These are phyloP conservation scores for Aspidoscelis tigris DNA, from an alignment of 2,113 vertebrate genomes.

Conservation along the genomic window DNA sequence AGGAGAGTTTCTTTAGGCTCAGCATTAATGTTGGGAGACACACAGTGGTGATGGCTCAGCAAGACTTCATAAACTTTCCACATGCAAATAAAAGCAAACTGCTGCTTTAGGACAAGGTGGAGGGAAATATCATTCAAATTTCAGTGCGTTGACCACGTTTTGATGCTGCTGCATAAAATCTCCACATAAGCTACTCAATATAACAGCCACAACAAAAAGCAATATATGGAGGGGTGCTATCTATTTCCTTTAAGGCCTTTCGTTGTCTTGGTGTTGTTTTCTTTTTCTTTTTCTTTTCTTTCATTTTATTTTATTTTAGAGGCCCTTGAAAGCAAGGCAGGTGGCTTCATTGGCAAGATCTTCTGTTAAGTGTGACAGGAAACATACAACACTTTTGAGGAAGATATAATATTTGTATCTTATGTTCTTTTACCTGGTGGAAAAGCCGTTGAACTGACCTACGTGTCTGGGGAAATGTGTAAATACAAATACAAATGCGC, in stretches of 20 bases:
- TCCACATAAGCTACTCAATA: background rate
- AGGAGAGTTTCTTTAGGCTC: background rate
- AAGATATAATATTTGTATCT: background rate
- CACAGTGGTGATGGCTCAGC: background rate
- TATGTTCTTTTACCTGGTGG: background rate
- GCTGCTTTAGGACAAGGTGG: background rate
- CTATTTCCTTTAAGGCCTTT: background rate
- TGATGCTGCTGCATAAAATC: background rate
- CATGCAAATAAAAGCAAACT: slow-evolving; percentile 15
- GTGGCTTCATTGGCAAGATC: background rate
- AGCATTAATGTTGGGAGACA: background rate
- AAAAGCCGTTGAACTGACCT: background rate
- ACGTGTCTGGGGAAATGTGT: background rate
- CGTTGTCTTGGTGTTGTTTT: background rate
- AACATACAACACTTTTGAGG: no score
- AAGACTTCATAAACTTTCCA: background rate
- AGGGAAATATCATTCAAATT: background rate
- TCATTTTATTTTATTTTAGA: background rate
- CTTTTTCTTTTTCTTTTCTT: no score
- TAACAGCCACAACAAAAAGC: background rate
- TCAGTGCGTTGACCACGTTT: background rate
- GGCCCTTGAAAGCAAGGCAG: background rate
- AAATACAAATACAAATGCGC: background rate
- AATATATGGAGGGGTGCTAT: background rate
- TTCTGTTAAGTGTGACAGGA: background rate